These are phyloP conservation scores for Stichodactyla mertensii DNA, from an alignment of 64 coral and sea anemone genomes.

Conservation along the genomic window DNA sequence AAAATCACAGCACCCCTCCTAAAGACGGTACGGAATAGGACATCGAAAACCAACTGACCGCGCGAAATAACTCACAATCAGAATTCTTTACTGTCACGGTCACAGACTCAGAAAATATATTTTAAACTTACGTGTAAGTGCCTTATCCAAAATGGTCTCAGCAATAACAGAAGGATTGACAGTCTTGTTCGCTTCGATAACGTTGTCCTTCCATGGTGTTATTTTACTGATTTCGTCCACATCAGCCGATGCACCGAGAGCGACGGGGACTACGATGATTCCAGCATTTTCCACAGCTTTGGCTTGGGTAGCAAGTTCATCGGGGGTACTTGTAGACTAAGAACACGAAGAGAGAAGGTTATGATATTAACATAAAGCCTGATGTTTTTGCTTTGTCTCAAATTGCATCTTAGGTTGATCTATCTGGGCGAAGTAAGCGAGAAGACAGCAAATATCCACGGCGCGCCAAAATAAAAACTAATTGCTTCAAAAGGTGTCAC, in stretches of 20 bases:
- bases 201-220: slow-evolving; percentile 47
- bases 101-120: too few relatives aligned
- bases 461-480: too few relatives aligned
- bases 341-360: neutral
- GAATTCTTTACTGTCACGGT: too few relatives aligned
- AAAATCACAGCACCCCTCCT: too few relatives aligned
- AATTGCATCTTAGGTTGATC: too few relatives aligned
- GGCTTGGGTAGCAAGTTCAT: slow-evolving; percentile 35
- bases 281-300: slow-evolving; percentile 42
- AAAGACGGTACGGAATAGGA: too few relatives aligned
- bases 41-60: too few relatives aligned
- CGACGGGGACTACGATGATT: slow-evolving; percentile 66
- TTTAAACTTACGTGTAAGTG: slow-evolving; percentile 24
- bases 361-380: neutral
- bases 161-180: slow-evolving; percentile 22
- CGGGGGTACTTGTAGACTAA: slow-evolving; percentile 18
- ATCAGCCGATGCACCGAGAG: slow-evolving; percentile 30
- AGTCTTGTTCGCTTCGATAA: slow-evolving; percentile 32
- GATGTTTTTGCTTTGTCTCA: too few relatives aligned
- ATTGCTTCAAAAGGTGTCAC: too few relatives aligned
- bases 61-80: too few relatives aligned
- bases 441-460: too few relatives aligned
- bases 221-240: slow-evolving; percentile 14
- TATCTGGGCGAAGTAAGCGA: too few relatives aligned
- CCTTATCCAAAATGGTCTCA: slow-evolving; percentile 35